Conservation (phyloP, 1,140 invertebrate genomes). For the Harlomillsia oculata region DNA sequence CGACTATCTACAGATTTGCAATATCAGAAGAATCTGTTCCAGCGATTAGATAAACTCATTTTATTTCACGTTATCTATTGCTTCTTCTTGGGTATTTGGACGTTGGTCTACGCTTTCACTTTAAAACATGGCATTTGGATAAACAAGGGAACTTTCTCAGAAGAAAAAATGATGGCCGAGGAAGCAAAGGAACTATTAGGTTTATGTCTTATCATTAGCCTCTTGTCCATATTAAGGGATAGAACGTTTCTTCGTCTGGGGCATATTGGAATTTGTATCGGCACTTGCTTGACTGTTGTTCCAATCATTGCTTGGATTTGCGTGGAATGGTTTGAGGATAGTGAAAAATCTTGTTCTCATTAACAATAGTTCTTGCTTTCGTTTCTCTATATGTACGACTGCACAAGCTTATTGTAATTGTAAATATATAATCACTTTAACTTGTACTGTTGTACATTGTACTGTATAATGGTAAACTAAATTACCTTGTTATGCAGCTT, state of each 20-base stretch:
- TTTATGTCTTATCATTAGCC: constrained; percentile 22
- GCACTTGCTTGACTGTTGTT: constrained; percentile 3
- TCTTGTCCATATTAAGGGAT: constrained; percentile 16
- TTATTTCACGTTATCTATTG: constrained; percentile 13
- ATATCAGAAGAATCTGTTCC: neutral
- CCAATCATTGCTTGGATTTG: constrained; percentile 27
- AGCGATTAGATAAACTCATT: constrained; percentile 9
- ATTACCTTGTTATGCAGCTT: too few species aligned
- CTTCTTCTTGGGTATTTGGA: constrained; percentile 23
- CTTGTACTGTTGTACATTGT: too few species aligned
- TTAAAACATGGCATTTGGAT: neutral
- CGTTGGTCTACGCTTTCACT: neutral
- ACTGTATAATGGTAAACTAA: too few species aligned
- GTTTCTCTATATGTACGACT: too few species aligned
- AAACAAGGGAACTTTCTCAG: neutral
- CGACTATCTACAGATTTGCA: neutral
- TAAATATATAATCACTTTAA: too few species aligned
- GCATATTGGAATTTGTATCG: constrained; percentile 8
- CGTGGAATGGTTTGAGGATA: constrained; percentile 16
- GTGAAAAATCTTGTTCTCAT: too few species aligned
- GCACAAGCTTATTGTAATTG: too few species aligned
- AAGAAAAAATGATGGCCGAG: constrained; percentile 12
- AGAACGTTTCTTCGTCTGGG: constrained; percentile 16
- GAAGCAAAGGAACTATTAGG: constrained; percentile 33
- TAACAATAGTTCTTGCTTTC: too few species aligned